Evolutionary conservation across 2,797 vertebrate genomes (phyloP).

Genomic region (Tauraco hartlaubi): DNA sequence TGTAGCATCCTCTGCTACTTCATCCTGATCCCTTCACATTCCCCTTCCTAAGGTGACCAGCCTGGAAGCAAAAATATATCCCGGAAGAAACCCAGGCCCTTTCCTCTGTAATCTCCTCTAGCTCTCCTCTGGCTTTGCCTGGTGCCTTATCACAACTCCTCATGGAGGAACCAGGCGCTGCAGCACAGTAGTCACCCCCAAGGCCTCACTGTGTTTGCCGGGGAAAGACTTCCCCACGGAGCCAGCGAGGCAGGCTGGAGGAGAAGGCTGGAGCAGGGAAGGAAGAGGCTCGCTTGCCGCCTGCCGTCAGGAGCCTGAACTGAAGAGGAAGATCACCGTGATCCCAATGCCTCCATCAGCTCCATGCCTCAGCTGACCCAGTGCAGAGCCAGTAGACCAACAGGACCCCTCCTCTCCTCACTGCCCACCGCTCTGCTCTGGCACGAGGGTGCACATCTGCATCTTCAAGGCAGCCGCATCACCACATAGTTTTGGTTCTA

Average conservation of each 20-base stretch:
- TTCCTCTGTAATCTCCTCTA: not conserved
- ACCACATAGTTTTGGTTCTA: rapidly evolving
- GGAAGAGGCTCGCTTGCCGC: constrained; percentile 32
- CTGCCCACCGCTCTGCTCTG: not conserved
- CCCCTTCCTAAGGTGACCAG: not conserved
- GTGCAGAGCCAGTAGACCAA: not conserved
- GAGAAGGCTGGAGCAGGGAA: not conserved
- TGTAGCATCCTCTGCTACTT: not conserved
- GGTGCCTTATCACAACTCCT: not conserved
- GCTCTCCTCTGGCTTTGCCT: not conserved
- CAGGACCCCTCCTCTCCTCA: not conserved
- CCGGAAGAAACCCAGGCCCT: not conserved
- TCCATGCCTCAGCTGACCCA: rapidly evolving
- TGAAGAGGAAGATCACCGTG: not conserved
- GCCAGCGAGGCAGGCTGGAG: not conserved
- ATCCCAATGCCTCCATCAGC: rapidly evolving
- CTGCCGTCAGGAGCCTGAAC: constrained; percentile 31
- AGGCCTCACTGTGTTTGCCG: not conserved
- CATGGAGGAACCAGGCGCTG: not conserved
- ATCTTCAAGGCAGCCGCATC: not conserved
- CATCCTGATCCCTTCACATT: not conserved
- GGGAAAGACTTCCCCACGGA: not conserved
- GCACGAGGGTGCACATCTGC: rapidly evolving
- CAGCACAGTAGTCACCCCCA: rapidly evolving
- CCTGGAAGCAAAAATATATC: not conserved